Conservation (phyloP, 2,113 vertebrate genomes). For the Struthidea cinerea region DNA sequence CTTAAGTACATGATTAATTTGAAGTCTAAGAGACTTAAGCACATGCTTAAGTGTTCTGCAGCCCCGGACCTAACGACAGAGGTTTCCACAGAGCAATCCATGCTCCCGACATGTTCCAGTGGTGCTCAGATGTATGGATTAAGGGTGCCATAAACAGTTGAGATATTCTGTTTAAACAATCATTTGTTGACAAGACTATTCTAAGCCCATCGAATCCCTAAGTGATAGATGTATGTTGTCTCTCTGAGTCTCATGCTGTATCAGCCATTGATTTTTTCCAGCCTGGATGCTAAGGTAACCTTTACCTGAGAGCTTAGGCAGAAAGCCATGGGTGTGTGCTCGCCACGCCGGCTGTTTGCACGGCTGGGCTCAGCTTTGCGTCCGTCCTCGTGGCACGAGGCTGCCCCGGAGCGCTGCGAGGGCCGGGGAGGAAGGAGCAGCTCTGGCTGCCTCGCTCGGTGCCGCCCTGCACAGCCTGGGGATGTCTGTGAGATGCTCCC, state of each 20-base stretch:
- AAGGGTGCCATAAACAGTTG: slow-evolving; percentile 58
- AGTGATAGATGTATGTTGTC: slow-evolving; percentile 71
- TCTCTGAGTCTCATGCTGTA: slow-evolving; percentile 50
- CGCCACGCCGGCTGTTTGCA: neutral
- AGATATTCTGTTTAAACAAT: slow-evolving; percentile 69
- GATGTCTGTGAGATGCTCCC: fast-evolving
- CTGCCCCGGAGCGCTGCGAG: neutral
- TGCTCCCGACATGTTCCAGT: neutral
- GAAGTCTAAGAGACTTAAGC: slow-evolving; percentile 62
- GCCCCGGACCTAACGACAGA: slow-evolving; percentile 12
- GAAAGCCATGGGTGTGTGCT: neutral
- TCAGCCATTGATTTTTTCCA: slow-evolving; percentile 63
- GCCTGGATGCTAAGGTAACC: slow-evolving; percentile 65
- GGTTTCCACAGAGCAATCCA: slow-evolving; percentile 14
- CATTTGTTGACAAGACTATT: slow-evolving; percentile 69
- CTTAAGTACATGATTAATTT: slow-evolving; percentile 61
- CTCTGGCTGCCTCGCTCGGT: fast-evolving
- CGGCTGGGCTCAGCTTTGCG: neutral
- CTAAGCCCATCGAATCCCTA: slow-evolving; percentile 69
- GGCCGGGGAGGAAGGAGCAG: neutral
- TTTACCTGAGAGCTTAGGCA: slow-evolving; percentile 60
- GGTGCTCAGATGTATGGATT: slow-evolving; percentile 48
- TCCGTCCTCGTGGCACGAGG: fast-evolving
- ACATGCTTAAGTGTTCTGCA: slow-evolving; percentile 44
- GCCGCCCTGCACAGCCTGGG: neutral